phyloP scores from a whole-genome alignment of 2,888 invertebrate species.

The Tortrix viridana region DNA sequence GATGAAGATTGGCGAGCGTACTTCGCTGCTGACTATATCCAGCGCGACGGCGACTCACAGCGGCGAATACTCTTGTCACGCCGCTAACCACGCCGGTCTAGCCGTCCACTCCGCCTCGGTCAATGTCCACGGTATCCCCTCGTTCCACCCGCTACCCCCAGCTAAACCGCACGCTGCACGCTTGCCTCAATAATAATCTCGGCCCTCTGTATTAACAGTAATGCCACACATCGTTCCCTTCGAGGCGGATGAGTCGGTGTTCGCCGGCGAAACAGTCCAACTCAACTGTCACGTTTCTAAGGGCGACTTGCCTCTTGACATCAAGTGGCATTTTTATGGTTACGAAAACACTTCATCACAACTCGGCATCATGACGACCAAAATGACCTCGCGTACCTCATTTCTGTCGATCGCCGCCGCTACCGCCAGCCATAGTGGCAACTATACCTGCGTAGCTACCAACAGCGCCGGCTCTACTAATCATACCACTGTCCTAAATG shows the following conservation, averaged over 20 bases:
- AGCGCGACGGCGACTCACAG: conserved; percentile 86
- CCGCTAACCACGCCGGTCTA: conserved; percentile 87
- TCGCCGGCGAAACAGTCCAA: conserved; percentile 88
- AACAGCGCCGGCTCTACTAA: conserved; percentile 89
- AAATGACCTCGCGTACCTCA: conserved; percentile 87
- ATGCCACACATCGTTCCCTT: conserved; percentile 88
- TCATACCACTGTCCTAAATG: conserved; percentile 85
- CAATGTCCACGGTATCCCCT: conserved; percentile 87
- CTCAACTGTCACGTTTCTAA: conserved; percentile 88
- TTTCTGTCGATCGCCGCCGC: conserved; percentile 89
- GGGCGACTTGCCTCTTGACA: conserved; percentile 90
- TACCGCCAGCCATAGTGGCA: conserved; percentile 88
- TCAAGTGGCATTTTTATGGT: conserved; percentile 90
- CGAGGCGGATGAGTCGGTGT: conserved; percentile 86
- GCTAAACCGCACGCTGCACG: conserved; percentile 78
- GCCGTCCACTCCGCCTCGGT: conserved; percentile 85
- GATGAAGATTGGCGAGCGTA: conserved; percentile 85
- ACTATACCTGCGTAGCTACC: conserved; percentile 90
- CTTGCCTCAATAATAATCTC: conserved; percentile 74
- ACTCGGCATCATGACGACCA: conserved; percentile 85
- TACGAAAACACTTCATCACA: conserved; percentile 83
- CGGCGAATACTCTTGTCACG: conserved; percentile 89
- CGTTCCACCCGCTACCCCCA: conserved; percentile 56
- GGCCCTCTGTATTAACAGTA: conserved; percentile 84
- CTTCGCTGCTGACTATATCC: conserved; percentile 87